These are phyloP conservation scores for Liopterus haemorrhoidalis DNA, from an alignment of 2,888 invertebrate genomes.

Conservation along the genomic window DNA sequence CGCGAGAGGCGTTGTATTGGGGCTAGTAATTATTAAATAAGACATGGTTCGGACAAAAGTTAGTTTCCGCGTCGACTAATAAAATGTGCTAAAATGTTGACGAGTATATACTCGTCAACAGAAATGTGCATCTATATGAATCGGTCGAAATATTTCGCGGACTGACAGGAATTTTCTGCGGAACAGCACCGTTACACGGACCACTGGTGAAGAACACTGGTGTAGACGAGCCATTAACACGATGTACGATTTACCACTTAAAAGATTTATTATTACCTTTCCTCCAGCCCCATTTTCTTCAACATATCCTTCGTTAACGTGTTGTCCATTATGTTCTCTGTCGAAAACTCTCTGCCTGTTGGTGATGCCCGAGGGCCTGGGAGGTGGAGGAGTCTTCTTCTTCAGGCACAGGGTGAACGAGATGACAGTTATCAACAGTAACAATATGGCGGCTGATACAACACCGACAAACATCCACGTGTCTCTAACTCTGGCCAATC, in stretches of 20 bases:
- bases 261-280: slow-evolving; percentile 10
- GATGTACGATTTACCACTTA: neutral
- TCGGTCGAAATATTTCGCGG: too few relatives aligned
- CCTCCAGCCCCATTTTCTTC: slow-evolving; percentile 34
- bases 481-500: slow-evolving; percentile 50
- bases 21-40: too few relatives aligned
- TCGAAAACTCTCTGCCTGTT: slow-evolving; percentile 42
- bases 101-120: too few relatives aligned
- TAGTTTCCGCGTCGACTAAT: too few relatives aligned
- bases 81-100: too few relatives aligned
- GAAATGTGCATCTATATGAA: too few relatives aligned
- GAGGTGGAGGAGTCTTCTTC: slow-evolving; percentile 40
- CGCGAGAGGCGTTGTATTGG: too few relatives aligned
- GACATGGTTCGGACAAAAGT: too few relatives aligned
- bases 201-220: too few relatives aligned
- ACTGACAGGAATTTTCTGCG: too few relatives aligned
- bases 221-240: neutral
- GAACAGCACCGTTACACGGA: too few relatives aligned
- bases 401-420: slow-evolving; percentile 50
- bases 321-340: slow-evolving; percentile 34
- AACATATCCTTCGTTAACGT: slow-evolving; percentile 41
- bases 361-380: slow-evolving; percentile 34
- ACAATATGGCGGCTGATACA: slow-evolving; percentile 53
- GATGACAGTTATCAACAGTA: slow-evolving; percentile 53
- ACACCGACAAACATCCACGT: slow-evolving; percentile 62